Evolutionary conservation across 2,888 invertebrate genomes (phyloP).

Genomic region (Charanyca ferruginea): DNA sequence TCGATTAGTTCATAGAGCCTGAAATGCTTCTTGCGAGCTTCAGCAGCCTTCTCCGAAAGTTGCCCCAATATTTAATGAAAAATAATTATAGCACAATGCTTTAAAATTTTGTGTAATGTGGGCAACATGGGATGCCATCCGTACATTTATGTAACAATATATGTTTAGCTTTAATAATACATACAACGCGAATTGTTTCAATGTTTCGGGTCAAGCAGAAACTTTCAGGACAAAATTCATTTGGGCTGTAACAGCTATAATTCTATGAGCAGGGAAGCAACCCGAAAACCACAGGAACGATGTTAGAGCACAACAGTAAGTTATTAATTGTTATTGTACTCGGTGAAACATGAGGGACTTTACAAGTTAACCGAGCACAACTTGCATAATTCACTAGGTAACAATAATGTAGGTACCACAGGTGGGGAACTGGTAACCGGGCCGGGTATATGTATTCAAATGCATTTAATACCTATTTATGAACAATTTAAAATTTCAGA

Average conservation of each 20-base stretch:
- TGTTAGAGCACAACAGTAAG: constrained; percentile 20
- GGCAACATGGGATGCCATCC: no score
- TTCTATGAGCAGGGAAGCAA: constrained; percentile 28
- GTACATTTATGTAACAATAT: no score
- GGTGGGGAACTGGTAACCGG: not conserved
- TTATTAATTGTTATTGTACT: constrained; percentile 36
- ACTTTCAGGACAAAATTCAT: constrained; percentile 33
- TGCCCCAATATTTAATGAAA: no score
- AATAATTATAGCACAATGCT: no score
- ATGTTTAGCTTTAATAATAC: constrained; percentile 7
- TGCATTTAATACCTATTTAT: constrained; percentile 18
- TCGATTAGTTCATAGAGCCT: no score
- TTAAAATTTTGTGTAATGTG: no score
- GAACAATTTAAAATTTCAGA: not conserved
- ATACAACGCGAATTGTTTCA: not conserved
- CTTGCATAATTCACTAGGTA: constrained; percentile 24
- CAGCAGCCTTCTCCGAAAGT: no score
- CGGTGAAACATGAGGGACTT: constrained; percentile 31
- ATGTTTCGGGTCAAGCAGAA: constrained; percentile 19
- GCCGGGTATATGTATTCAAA: no score
- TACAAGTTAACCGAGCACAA: constrained; percentile 17
- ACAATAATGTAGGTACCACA: constrained; percentile 28
- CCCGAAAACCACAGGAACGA: constrained; percentile 20
- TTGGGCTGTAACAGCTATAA: constrained; percentile 13
- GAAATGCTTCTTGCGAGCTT: no score